Base-by-base conservation (phyloP, 2,797 vertebrate genomes). In the Lepus oiostolus region DNA sequence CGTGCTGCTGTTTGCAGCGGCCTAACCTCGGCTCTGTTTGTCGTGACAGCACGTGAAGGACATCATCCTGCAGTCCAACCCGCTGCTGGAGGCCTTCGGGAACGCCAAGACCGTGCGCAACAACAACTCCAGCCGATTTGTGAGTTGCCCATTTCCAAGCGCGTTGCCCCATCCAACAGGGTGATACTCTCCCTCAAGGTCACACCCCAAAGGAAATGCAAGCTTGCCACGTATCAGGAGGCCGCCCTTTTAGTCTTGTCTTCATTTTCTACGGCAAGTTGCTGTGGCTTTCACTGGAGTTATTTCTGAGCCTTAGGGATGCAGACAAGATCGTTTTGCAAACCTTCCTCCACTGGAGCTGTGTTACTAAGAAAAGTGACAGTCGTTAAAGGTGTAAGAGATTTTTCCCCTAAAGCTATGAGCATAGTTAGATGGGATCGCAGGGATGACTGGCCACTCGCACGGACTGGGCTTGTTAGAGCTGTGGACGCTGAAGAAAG, bases 51-150 rank as follows among this genome's bases (percentile, higher is more conserved):
- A 99, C 7, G 99, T 99, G 97, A 99, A 99, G 98, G 99, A 99
- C 97, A 99, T 99, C 97, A 99, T 99, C 97, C 98, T 99, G 9
- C 99, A 99, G 97, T 99, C 99, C 97, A 99, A 99, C 97, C 99
- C 99, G 2, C 98, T 99, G 95, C 98, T 99, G 52, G 99, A 99
- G 97, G 99, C 99, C 93, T 99, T 99, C 19, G 99, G 99, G 76
- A 99, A 99, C 0, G 99, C 99, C 97, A 99, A 99, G 98, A 99
- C 99, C 0, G 98, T 99, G 42, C 98, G 99, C 91, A 99, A 99
- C 98, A 99, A 99, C 98, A 99, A 99, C 98, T 99, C 99, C 98
- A 99, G 99, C 98, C 98, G 99, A 99, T 99, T 99, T 88, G 99
- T 99, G 98, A 99, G 99, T 98, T 72, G 1, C 24, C 70, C 58